A percentile compares a stretch with the other conserved stretches of the same genome.
Conservation (phyloP, 2,888 invertebrate species). For the Tethea ocularis region DNA sequence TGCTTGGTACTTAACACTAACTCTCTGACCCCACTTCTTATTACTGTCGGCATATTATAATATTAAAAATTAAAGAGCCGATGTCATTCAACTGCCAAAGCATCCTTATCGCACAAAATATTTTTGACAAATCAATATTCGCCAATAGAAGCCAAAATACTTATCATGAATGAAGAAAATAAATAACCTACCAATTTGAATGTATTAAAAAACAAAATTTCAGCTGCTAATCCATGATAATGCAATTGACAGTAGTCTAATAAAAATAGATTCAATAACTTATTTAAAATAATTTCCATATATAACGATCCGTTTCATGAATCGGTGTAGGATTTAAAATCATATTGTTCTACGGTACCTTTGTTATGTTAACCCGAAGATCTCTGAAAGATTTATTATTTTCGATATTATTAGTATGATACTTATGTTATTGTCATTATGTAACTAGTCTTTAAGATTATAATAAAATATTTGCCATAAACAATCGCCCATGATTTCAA, state of each 20-base stretch:
- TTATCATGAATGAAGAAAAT: neutral
- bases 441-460: slow-evolving; percentile 23
- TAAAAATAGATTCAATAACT: neutral
- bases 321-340: neutral
- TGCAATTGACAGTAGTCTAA: too few relatives aligned
- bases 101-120: neutral
- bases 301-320: too few relatives aligned
- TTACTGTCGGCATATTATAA: too few relatives aligned
- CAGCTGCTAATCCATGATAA: too few relatives aligned
- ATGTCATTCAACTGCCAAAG: too few relatives aligned
- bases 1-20: too few relatives aligned
- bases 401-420: slow-evolving; percentile 16
- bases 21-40: too few relatives aligned
- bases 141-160: neutral
- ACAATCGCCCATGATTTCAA: slow-evolving; percentile 17
- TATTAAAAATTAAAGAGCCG: too few relatives aligned
- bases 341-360: neutral
- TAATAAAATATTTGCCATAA: slow-evolving; percentile 1
- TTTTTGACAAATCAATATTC: too few relatives aligned
- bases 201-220: too few relatives aligned
- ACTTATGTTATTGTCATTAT: slow-evolving; percentile 9
- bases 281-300: too few relatives aligned
- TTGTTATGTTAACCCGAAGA: slow-evolving; percentile 26
- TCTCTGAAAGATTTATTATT: slow-evolving; percentile 31
- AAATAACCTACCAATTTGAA: neutral